Evolutionary conservation across 2,888 invertebrate species (phyloP).

Genomic region (Ichneumoninae sp.): DNA sequence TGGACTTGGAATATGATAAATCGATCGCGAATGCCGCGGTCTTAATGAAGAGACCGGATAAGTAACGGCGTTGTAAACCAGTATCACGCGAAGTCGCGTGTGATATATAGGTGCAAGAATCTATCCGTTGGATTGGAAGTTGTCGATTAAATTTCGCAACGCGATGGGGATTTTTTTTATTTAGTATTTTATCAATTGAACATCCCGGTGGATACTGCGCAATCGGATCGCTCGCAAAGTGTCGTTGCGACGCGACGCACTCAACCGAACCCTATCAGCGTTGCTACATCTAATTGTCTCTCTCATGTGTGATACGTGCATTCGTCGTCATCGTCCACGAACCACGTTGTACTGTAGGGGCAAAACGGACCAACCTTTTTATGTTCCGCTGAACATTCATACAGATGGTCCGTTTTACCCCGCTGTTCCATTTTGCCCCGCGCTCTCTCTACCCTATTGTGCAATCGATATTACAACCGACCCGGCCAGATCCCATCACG

Average conservation of each 20-base stretch:
- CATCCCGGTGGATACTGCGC: not conserved
- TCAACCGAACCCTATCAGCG: slow-evolving; percentile 3
- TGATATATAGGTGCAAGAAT: slow-evolving; percentile 1
- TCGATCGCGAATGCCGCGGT: not conserved
- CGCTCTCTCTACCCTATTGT: not conserved
- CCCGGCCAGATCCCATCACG: not conserved
- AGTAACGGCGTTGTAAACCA: not conserved
- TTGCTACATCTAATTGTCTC: slow-evolving; percentile 29
- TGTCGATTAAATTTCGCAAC: slow-evolving; percentile 23
- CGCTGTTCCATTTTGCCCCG: too few species aligned
- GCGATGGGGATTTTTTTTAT: slow-evolving; percentile 1
- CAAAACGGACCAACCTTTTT: not conserved
- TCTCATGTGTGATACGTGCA: slow-evolving; percentile 3
- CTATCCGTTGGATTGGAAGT: not conserved
- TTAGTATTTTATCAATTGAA: slow-evolving; percentile 5
- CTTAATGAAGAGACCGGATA: not conserved
- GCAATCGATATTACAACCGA: slow-evolving; percentile 30
- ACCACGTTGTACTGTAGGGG: not conserved
- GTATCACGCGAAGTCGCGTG: not conserved
- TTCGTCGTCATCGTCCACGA: slow-evolving; percentile 38
- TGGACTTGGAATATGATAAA: not conserved
- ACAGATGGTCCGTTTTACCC: too few species aligned
- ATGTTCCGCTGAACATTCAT: not conserved
- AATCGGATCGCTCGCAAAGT: not conserved
- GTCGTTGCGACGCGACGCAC: slow-evolving; percentile 8